Base-by-base conservation (phyloP, 1,140 invertebrate genomes). In the Achroia grisella region DNA sequence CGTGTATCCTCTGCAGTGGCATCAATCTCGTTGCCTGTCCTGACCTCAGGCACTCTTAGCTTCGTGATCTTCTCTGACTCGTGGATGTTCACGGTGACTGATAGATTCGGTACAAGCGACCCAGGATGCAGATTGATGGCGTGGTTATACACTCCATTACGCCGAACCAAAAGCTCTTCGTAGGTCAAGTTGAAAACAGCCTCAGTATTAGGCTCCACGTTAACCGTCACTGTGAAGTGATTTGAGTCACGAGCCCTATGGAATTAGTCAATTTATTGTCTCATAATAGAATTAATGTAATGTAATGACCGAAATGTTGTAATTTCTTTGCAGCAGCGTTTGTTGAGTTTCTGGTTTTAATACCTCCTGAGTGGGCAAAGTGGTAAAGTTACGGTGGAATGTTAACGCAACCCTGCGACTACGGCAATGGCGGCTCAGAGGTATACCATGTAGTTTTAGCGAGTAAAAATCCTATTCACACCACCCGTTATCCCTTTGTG, bases 151-250 rank as follows among this genome's bases (percentile, higher is more conserved):
- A 86, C 73, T 1, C 88, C 89, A 35, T 88, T 81, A 28, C 87
- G 74, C 4, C 90, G 74, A 2, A 73, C 64, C 8, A 92, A 67
- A 4, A 92, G 57, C 71, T 91, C 89, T 69, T 92, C 91, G 59
- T 91, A 92, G 0, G 88, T 90, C 37, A 92, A 67, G 52, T 91
- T 90, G 69, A 92, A 92, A 0, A 84, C 75, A 0, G 88, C 89
- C 58, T 88, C 88, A 3, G 77, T 87, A 34, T 86, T 68, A 0
- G 89, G 72, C 59, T 90, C 89, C 8, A 91, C 70, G 59, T 92
- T 92, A 4, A 91, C 87, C 1, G 87, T 88, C 4, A 81, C 74
- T 2, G 87, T 88, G 60, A 92, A 91, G 31, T 88, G 82, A 57
- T 91, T 91, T 0, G 90, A 90, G 66, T 92, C 90, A 27, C 91